Conservation (phyloP, 1,140 invertebrate species). For the Platorchestia sp. region DNA sequence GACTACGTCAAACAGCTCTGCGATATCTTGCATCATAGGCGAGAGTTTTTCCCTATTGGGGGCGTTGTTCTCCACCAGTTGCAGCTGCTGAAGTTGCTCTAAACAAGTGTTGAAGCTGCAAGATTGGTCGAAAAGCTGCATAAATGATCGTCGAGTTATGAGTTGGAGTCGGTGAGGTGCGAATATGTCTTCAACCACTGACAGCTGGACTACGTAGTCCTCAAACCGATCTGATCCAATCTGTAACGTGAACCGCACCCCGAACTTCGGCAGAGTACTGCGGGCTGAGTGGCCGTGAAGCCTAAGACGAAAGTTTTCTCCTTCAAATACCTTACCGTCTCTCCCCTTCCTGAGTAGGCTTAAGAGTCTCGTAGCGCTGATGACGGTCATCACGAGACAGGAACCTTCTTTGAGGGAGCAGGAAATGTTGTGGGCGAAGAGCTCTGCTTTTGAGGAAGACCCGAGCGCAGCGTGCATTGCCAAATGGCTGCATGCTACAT, state of each 20-base stretch:
- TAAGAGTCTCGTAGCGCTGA: not conserved
- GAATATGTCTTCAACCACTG: constrained; percentile 22
- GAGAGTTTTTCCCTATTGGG: constrained; percentile 7
- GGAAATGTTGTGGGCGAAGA: constrained; percentile 24
- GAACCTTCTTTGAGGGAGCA: constrained; percentile 33
- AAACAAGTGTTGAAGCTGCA: constrained; percentile 17
- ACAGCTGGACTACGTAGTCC: not conserved
- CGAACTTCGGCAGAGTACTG: not conserved
- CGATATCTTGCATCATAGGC: not conserved
- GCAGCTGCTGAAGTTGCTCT: not conserved
- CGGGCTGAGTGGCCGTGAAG: constrained; percentile 35
- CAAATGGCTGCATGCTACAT: not conserved
- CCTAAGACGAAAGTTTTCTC: not conserved
- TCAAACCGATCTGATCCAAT: constrained; percentile 3
- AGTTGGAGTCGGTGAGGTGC: not conserved
- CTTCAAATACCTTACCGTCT: not conserved
- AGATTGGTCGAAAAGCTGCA: constrained; percentile 28
- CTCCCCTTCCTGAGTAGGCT: not conserved
- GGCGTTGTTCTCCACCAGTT: not conserved
- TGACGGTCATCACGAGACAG: not conserved
- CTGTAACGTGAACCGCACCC: constrained; percentile 17
- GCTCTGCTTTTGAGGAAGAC: constrained; percentile 12
- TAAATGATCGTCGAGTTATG: not conserved
- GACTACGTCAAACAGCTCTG: constrained; percentile 27
- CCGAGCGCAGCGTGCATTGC: not conserved